Evolutionary conservation across 2,113 vertebrate species (phyloP), one percentile per base, ranked within the genome.

Genomic region (Syngnathus typhle): DNA sequence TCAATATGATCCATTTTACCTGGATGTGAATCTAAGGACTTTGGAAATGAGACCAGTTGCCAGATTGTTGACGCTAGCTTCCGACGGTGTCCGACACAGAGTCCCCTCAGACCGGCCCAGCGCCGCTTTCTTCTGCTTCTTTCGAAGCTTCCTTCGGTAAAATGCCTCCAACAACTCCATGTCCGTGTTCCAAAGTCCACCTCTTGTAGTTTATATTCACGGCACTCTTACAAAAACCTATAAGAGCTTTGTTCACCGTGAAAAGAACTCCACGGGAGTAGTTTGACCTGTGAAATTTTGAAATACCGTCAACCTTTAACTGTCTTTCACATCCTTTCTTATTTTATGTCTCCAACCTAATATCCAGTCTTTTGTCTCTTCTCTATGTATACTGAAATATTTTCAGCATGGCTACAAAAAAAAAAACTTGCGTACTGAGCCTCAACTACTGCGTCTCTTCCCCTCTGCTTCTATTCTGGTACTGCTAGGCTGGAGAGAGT

Each of bases 21-120:
- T 91, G 77, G 80, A 47, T 9, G 90, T 88, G 78, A 92, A 90
- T 67, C 90, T 78, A 68, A 92, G 88, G 67, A 93, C 86, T 71
- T 74, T 89, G 64, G 88, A 89, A 66, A 92, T 88, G 71, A 93
- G 71, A 13, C 89, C 79, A 3, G 83, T 88, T 0, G 90, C 87
- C 67, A 90, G 65, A 55, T 84, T 67, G 70, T 82, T 83, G 72
- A 87, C 84, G 15, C 78, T 84, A 68, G 72, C 66, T 44, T 90
- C 85, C 0, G 88, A 88, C 1, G 91, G 85, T 0, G 78, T 54
- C 21, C 90, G 83, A 61, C 83, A 86, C 52, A 92, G 74, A 0
- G 87, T 83, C 47, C 88, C 81, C 1, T 91, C 77, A 0, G 88
- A 88, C 4, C 74, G 73, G 5, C 80, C 79, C 47, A 72, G 59